These are phyloP conservation scores for Cataglyphis hispanica DNA, from an alignment of 1,140 invertebrate genomes.

Conservation along the genomic window DNA sequence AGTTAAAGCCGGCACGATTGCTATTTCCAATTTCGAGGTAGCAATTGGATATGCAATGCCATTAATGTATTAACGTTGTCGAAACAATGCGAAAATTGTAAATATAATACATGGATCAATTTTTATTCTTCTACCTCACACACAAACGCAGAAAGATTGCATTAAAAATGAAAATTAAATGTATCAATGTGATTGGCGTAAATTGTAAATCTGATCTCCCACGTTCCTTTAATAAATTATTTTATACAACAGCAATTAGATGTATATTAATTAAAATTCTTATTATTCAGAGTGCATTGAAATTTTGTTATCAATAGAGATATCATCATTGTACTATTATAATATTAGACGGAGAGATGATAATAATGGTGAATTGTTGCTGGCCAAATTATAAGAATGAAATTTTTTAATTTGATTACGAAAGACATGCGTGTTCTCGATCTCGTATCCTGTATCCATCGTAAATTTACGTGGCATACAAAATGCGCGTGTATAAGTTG, in stretches of 20 bases:
- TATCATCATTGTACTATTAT: not conserved
- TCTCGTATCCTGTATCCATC: slow-evolving; percentile 15
- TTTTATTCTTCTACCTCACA: not conserved
- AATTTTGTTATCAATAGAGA: not conserved
- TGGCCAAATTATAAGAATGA: not conserved
- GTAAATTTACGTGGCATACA: slow-evolving; percentile 55
- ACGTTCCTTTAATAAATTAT: not conserved
- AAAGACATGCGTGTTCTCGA: slow-evolving; percentile 7
- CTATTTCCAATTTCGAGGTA: slow-evolving; percentile 34
- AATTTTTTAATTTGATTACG: slow-evolving; percentile 20
- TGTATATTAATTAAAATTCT: not conserved
- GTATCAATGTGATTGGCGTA: not conserved
- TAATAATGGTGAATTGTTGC: not conserved
- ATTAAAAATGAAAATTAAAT: not conserved
- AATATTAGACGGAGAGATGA: not conserved
- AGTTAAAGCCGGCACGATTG: slow-evolving; percentile 10
- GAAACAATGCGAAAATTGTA: not conserved
- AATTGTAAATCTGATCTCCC: not conserved
- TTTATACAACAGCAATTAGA: not conserved
- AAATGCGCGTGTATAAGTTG: slow-evolving; percentile 35
- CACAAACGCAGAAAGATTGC: not conserved
- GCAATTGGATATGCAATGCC: slow-evolving; percentile 7
- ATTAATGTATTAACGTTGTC: slow-evolving; percentile 7
- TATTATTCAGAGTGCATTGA: not conserved
- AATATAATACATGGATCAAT: not conserved